Conservation (phyloP, 2,888 invertebrate genomes). For the Chorisops tibialis region DNA sequence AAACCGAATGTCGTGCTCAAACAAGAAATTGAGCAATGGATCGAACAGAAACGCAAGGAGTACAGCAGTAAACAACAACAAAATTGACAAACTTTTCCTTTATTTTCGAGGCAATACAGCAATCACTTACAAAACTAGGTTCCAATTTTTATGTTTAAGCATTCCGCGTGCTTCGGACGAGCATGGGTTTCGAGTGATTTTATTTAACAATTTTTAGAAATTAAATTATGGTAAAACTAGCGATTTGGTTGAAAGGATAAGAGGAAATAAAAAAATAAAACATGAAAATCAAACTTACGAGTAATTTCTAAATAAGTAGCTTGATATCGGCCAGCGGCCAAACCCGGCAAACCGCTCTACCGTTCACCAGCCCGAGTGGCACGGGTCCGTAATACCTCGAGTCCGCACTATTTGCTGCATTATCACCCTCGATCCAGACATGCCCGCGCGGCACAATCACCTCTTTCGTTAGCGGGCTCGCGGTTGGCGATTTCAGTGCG, state of each 20-base stretch:
- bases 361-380: conserved; percentile 77
- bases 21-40: conserved; percentile 76
- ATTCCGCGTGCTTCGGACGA: neutral
- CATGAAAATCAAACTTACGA: neutral
- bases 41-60: conserved; percentile 56
- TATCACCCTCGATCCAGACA: conserved; percentile 92
- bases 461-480: conserved; percentile 37
- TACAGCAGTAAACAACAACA: conserved; percentile 23
- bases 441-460: conserved; percentile 76
- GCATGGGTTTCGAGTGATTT: too few relatives aligned
- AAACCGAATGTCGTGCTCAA: conserved; percentile 74
- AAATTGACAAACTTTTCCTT: neutral
- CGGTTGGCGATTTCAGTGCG: too few relatives aligned
- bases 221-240: neutral
- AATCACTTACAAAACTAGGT: neutral
- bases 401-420: conserved; percentile 77
- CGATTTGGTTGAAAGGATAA: neutral
- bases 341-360: conserved; percentile 76
- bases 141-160: neutral
- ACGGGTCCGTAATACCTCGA: conserved; percentile 85
- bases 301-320: conserved; percentile 35
- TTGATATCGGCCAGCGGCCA: conserved; percentile 62
- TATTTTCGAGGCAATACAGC: neutral
- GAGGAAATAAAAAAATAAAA: neutral
- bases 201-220: neutral